A percentile compares a stretch with the other conserved stretches of the same genome.
phyloP scores from a whole-genome alignment of 2,888 invertebrate genomes.

The Melanotus villosus region DNA sequence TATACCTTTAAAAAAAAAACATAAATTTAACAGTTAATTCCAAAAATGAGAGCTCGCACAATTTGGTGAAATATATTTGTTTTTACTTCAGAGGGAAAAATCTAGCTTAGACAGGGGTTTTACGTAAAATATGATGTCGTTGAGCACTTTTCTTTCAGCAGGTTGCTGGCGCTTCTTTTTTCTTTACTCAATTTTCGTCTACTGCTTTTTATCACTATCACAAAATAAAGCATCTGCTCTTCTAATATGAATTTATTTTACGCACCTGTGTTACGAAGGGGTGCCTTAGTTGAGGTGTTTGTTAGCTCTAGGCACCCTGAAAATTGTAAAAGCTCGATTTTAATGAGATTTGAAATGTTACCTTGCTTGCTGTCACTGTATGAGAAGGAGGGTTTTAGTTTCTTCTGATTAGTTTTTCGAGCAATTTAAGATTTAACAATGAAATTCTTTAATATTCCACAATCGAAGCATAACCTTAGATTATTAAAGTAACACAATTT shows the following conservation, averaged over 20 bases:
- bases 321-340: not conserved
- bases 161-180: not conserved
- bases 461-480: too few relatives aligned
- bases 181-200: slow-evolving; percentile 8
- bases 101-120: not conserved
- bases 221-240: slow-evolving; percentile 14
- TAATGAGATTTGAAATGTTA: not conserved
- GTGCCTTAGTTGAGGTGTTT: not conserved
- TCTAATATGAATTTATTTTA: slow-evolving; percentile 19
- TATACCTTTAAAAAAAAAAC: not conserved
- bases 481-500: too few relatives aligned
- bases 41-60: not conserved
- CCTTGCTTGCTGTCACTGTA: not conserved
- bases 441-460: too few relatives aligned
- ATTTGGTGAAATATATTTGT: not conserved
- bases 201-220: slow-evolving; percentile 15
- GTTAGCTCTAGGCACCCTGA: not conserved
- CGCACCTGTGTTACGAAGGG: slow-evolving; percentile 24
- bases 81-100: not conserved
- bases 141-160: not conserved
- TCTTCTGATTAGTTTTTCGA: too few relatives aligned
- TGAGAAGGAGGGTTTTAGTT: too few relatives aligned
- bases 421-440: too few relatives aligned
- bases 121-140: not conserved
- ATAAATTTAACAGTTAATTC: not conserved